Evolutionary conservation across 2,888 invertebrate species (phyloP), one percentile per base, ranked within the genome.

Genomic region (Drosophila colorata): DNA sequence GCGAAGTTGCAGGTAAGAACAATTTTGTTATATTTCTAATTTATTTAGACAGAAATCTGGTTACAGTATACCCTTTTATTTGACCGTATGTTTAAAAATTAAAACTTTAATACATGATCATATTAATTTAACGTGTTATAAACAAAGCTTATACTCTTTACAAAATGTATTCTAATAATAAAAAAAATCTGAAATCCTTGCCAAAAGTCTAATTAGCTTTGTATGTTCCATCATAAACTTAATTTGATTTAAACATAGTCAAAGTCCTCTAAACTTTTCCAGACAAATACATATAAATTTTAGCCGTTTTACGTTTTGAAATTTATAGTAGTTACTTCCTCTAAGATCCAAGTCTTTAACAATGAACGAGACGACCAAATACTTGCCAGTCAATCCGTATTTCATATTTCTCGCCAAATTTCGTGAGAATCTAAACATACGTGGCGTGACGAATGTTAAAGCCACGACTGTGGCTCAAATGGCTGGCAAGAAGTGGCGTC

Each of bases 321-420:
- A 63, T 43, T 51, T 44, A 0, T 28, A 23, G 33, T 35, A 33
- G 4, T 35, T 14, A 43, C 16, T n/a, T 9, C 9, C 0, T 4
- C 18, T n/a, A n/a, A n/a, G n/a, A 20, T n/a, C 14, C 4, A 47
- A 16, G 3, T 31, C 14, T 5, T 4, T 35, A 2, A 47, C 11
- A 40, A 48, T 56, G 41, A 14, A 4, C 7, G 11, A 28, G 9
- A 11, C 3, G 4, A 11, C 4, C 1, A 33, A 43, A 6, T 33
- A 47, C 1, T n/a, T n/a, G 5, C 31, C 33, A 2, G 37, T 38
- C 0, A 80, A 74, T 61, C 75, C 85, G 0, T 80, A 52, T 23
- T 71, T 84, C 11, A 7, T 48, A 16, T 84, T 80, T 35, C 60
- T 84, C 0, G 47, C 48, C 1, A 28, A 68, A 7, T 81, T 84